A percentile compares a stretch with the other conserved stretches of the same genome.
Evolutionary conservation across 2,797 vertebrate species (phyloP).

Genomic region (Huso huso): DNA sequence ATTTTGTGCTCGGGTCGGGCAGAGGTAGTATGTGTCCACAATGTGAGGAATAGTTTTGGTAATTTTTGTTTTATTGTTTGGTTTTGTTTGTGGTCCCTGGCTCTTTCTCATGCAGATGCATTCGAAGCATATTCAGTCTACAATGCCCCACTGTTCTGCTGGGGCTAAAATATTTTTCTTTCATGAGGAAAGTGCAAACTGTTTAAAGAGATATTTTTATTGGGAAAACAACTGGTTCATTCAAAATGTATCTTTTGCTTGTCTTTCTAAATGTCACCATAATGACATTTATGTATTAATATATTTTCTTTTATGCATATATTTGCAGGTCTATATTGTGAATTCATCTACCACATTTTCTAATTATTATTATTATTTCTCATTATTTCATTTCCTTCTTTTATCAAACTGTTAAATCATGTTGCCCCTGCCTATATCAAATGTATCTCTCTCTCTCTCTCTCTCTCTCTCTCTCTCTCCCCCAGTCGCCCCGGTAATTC

Average conservation of each 20-base stretch:
- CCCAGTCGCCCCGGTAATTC: no score
- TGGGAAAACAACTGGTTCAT: no score
- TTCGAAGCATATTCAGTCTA: background rate
- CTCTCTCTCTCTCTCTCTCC: background rate
- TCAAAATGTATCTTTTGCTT: no score
- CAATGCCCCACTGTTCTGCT: background rate
- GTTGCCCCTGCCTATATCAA: background rate
- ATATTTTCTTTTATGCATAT: no score
- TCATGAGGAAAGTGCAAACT: no score
- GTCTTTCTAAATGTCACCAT: no score
- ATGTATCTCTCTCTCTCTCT: background rate
- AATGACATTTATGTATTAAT: no score
- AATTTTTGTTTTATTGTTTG: background rate
- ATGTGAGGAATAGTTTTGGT: conserved; percentile 11
- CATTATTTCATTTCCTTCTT: conserved; percentile 5
- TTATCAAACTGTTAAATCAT: background rate
- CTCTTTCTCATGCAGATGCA: background rate
- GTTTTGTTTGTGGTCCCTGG: background rate
- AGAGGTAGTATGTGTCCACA: conserved; percentile 28
- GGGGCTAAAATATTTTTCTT: no score
- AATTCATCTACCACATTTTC: no score
- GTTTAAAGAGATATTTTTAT: no score
- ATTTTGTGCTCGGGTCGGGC: conserved; percentile 17
- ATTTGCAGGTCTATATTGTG: no score
- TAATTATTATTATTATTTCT: background rate